Percentiles rank a stretch among this genome's conserved stretches.
These are phyloP conservation scores for Patella ulyssiponensis DNA, from an alignment of 2,888 invertebrate genomes.

Conservation along the genomic window DNA sequence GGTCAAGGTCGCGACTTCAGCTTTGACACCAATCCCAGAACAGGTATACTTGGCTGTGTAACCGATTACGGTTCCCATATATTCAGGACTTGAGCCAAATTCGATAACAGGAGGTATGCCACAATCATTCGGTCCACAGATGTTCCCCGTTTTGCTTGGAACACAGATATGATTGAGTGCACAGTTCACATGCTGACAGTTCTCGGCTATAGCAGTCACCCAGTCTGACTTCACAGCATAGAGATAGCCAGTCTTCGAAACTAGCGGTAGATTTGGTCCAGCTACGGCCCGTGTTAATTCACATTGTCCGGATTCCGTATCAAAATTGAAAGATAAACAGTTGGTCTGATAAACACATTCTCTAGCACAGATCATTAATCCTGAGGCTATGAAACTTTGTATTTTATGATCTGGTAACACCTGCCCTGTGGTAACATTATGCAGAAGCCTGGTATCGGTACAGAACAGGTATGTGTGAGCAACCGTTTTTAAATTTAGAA, in stretches of 20 bases:
- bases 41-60: neutral
- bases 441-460: too few species aligned
- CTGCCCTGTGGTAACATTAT: too few species aligned
- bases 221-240: neutral
- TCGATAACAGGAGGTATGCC: neutral
- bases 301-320: neutral
- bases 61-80: neutral
- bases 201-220: neutral
- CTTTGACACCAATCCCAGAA: neutral
- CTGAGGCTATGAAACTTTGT: too few species aligned
- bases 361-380: neutral
- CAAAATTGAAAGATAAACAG: slow-evolving; percentile 2
- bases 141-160: neutral
- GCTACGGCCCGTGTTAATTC: neutral
- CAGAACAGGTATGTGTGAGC: too few species aligned
- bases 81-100: neutral
- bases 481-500: too few species aligned
- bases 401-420: too few species aligned
- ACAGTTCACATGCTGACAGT: neutral
- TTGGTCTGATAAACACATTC: slow-evolving; percentile 10
- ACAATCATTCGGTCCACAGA: neutral
- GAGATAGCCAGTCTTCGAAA: neutral
- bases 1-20: neutral
- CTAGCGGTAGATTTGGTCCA: neutral
- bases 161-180: neutral